Conservation (phyloP, 2,797 vertebrate species). For the Steatocranus sp. region DNA sequence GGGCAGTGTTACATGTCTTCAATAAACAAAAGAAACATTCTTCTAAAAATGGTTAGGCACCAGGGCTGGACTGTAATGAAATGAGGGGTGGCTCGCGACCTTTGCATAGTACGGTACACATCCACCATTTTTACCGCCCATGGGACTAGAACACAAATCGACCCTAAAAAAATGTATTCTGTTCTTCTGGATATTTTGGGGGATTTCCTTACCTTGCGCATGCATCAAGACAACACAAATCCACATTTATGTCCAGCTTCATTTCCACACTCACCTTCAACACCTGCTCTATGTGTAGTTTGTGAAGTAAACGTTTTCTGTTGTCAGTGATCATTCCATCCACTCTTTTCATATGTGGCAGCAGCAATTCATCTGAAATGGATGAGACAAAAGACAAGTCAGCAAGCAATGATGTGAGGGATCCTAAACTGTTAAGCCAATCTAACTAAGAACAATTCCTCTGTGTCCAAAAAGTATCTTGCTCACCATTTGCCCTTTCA, state of each 20-base stretch:
- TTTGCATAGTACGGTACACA: neutral
- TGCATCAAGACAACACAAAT: neutral
- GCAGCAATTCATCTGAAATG: slow-evolving; percentile 87
- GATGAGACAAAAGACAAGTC: neutral
- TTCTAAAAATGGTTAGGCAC: neutral
- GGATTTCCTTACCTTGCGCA: neutral
- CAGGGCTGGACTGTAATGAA: neutral
- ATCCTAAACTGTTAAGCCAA: neutral
- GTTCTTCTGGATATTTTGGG: neutral
- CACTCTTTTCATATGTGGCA: slow-evolving; percentile 95
- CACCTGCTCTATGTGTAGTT: slow-evolving; percentile 87
- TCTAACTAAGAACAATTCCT: neutral
- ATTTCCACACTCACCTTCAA: slow-evolving; percentile 82
- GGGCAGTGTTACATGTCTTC: neutral
- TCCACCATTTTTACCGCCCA: neutral
- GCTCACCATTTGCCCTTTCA: slow-evolving; percentile 90
- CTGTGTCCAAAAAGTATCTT: neutral
- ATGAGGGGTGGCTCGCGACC: neutral
- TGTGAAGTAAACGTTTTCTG: slow-evolving; percentile 88
- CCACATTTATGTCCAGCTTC: neutral
- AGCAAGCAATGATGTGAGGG: neutral
- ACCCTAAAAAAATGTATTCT: neutral
- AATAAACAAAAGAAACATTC: neutral
- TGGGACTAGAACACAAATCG: neutral
- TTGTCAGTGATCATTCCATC: slow-evolving; percentile 95